phyloP scores from a whole-genome alignment of 2,113 vertebrate species.

The Nothoprocta pentlandii region DNA sequence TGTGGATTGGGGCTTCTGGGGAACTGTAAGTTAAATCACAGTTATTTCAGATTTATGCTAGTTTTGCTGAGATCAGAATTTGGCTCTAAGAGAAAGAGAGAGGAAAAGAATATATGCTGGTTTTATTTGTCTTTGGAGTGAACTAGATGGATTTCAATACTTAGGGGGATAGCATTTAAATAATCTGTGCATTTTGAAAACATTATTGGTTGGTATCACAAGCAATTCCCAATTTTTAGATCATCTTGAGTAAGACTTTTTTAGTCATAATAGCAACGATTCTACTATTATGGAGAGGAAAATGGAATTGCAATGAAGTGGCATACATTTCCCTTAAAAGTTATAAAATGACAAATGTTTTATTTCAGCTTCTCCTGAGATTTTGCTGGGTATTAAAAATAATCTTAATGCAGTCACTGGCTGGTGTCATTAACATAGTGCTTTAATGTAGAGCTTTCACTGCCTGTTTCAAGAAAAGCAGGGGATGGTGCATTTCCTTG shows the following conservation, averaged over 20 bases:
- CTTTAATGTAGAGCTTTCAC: neutral
- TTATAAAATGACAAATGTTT: constrained; percentile 47
- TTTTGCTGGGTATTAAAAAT: constrained; percentile 65
- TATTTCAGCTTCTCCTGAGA: constrained; percentile 55
- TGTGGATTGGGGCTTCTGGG: neutral
- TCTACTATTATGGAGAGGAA: constrained; percentile 34
- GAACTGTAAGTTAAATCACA: neutral
- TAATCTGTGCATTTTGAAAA: constrained; percentile 48
- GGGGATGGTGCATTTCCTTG: neutral
- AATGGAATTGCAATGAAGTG: constrained; percentile 47
- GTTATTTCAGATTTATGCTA: neutral
- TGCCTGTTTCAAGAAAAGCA: constrained; percentile 3
- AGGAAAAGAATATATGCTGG: neutral
- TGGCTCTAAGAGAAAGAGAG: neutral
- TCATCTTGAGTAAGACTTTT: constrained; percentile 41
- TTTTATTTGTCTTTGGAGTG: constrained; percentile 23
- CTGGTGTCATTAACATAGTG: constrained; percentile 9
- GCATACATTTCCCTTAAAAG: constrained; percentile 49
- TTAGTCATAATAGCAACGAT: constrained; percentile 45
- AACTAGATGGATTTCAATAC: constrained; percentile 50
- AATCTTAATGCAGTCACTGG: constrained; percentile 54
- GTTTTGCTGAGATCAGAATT: neutral
- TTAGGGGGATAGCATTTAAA: constrained; percentile 58
- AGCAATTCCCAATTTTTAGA: constrained; percentile 52
- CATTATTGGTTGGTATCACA: constrained; percentile 53